phyloP scores from a whole-genome alignment of 2,113 vertebrate genomes.

The Ginglymostoma cirratum region DNA sequence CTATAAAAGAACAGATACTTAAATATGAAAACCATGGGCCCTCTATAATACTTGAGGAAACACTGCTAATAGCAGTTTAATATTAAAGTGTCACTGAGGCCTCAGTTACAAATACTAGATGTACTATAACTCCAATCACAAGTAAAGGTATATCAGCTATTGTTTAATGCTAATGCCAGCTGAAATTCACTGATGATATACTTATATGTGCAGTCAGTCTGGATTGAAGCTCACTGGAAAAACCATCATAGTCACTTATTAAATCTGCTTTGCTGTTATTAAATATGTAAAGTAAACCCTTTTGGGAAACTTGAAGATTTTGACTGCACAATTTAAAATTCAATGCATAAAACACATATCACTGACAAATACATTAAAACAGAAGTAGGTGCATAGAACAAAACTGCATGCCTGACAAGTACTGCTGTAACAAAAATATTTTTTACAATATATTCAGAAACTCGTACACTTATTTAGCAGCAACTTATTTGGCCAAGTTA shows the following conservation, averaged over 20 bases:
- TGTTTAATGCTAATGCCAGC: neutral
- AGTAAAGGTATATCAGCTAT: slow-evolving; percentile 4
- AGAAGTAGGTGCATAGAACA: slow-evolving; percentile 23
- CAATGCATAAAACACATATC: slow-evolving; percentile 1
- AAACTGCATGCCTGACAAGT: neutral
- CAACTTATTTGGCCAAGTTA: slow-evolving; percentile 25
- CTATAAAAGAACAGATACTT: neutral
- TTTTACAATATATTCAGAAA: slow-evolving; percentile 11
- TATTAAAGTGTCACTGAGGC: slow-evolving; percentile 20
- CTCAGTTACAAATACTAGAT: slow-evolving; percentile 16
- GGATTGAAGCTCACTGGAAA: slow-evolving; percentile 18
- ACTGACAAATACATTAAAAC: slow-evolving; percentile 22
- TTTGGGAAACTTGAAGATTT: neutral
- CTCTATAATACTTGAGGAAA: slow-evolving; percentile 32
- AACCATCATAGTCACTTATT: neutral
- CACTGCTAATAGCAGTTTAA: slow-evolving; percentile 1
- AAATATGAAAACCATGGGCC: neutral
- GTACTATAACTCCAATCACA: slow-evolving; percentile 11
- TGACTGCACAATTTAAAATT: neutral
- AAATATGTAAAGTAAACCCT: neutral
- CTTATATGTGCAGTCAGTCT: neutral
- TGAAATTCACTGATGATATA: slow-evolving; percentile 4
- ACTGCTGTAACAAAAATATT: slow-evolving; percentile 7
- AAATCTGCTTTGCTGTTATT: slow-evolving; percentile 6
- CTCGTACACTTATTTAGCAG: slow-evolving; percentile 16